Evolutionary conservation across 37 sponge, comb jelly and placozoan genomes (phyloP), one percentile per base, ranked within the genome.

Genomic region (Spongilla lacustris): DNA sequence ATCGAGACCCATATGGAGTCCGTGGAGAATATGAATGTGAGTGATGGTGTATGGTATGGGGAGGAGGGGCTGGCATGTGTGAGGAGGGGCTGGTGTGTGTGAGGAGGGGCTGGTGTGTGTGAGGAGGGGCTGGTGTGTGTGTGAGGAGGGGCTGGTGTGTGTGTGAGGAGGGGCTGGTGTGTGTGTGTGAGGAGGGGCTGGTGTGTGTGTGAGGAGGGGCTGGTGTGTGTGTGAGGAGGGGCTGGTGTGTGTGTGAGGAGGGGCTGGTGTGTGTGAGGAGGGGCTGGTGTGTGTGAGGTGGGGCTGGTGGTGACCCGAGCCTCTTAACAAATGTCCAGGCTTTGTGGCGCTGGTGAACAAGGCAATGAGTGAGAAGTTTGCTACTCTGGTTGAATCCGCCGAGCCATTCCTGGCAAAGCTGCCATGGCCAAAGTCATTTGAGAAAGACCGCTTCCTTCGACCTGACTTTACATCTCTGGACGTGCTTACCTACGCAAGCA

Each of bases 381-480:
- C 82, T 35, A n/a, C 84, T 4, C 76, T 97, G 38, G 97, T 97
- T 9, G 14, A 77, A 24, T 75, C 81, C 34, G 95, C 97, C 25
- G 94, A 95, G 85, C 23, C 70, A 0, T 48, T 97, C 31, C 76
- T 97, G 58, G 38, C 78, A 8, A 28, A 74, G 32, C 89, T 97
- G 12, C 97, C 97, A 2, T 97, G 97, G 97, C 91, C 91, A 25
- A 27, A 27, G 27, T 81, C 75, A 10, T 97, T 91, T 92, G 97
- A 97, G 79, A 97, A 95, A 76, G 97, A 97, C 80, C 69, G 25
- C 13, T 97, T 95, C 76, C 86, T 95, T 5, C 68, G 86, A 22
- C 97, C 97, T 0, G 97, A 97, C 81, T 97, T 97, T 80, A 97
- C 97, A 14, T 97, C 97, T 46, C 87, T 97, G 26, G 97, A 97